A percentile compares a stretch with the other conserved stretches of the same genome.
phyloP scores from a whole-genome alignment of 2,888 invertebrate genomes.

The Phortica magna region DNA sequence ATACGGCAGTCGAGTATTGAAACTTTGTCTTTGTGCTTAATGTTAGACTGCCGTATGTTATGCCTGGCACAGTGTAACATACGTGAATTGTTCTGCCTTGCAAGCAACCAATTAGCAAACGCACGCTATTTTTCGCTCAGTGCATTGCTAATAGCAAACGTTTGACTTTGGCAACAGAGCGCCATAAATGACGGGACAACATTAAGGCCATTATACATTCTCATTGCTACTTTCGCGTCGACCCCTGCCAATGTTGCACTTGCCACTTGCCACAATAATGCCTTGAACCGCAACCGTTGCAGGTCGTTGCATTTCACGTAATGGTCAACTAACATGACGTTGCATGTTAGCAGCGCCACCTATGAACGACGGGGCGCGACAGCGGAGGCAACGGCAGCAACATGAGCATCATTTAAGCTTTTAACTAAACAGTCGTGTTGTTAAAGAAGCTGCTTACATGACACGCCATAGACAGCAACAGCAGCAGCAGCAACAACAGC shows the following conservation, averaged over 20 bases:
- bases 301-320: no score
- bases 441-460: slow-evolving; percentile 35
- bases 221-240: no score
- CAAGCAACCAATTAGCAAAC: no score
- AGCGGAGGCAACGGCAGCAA: not conserved
- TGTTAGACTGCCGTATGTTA: no score
- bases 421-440: slow-evolving; percentile 48
- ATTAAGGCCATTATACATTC: not conserved
- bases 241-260: no score
- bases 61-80: not conserved
- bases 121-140: not conserved
- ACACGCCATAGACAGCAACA: not conserved
- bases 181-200: not conserved
- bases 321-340: no score
- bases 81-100: not conserved
- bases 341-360: not conserved
- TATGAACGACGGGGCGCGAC: not conserved
- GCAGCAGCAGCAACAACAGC: not conserved
- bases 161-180: slow-evolving; percentile 6
- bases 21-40: no score
- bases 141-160: not conserved
- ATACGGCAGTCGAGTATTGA: no score
- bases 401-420: slow-evolving; percentile 46
- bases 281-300: no score
- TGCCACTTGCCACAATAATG: no score